phyloP scores from a whole-genome alignment of 2,113 vertebrate species.

The Chelonoidis abingdonii region DNA sequence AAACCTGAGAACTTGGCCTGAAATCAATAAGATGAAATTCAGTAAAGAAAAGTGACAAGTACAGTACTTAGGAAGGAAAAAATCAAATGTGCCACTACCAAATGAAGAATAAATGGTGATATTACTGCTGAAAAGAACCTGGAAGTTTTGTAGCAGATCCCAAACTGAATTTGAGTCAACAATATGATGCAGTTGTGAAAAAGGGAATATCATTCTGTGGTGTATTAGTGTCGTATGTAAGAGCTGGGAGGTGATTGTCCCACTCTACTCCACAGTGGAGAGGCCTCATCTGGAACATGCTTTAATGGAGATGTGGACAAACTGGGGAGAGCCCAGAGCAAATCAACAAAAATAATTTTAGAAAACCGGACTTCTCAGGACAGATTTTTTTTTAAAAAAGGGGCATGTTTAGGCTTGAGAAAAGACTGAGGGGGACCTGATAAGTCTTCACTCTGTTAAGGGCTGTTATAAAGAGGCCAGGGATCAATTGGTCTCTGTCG shows the following conservation, averaged over 20 bases:
- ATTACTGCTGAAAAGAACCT: not conserved
- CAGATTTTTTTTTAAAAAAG: not conserved
- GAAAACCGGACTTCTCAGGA: not conserved
- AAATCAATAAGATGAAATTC: not conserved
- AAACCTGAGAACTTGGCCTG: not conserved
- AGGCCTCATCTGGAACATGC: not conserved
- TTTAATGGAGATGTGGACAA: not conserved
- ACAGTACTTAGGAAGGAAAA: not conserved
- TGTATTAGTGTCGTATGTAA: not conserved
- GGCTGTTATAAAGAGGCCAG: not conserved
- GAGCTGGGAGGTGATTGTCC: not conserved
- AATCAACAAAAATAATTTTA: not conserved
- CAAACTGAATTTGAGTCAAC: not conserved
- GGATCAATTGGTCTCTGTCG: not conserved
- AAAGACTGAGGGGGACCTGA: too few species aligned
- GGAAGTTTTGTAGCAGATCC: not conserved
- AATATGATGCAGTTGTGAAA: not conserved
- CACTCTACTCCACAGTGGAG: not conserved
- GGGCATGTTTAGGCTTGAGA: not conserved
- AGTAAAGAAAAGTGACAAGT: not conserved
- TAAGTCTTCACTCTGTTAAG: not conserved
- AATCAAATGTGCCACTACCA: not conserved
- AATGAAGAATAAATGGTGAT: not conserved
- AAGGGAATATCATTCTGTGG: not conserved
- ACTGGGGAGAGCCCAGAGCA: too few species aligned